phyloP scores from a whole-genome alignment of 2,888 invertebrate genomes.

The Meiosimyza platycephala region DNA sequence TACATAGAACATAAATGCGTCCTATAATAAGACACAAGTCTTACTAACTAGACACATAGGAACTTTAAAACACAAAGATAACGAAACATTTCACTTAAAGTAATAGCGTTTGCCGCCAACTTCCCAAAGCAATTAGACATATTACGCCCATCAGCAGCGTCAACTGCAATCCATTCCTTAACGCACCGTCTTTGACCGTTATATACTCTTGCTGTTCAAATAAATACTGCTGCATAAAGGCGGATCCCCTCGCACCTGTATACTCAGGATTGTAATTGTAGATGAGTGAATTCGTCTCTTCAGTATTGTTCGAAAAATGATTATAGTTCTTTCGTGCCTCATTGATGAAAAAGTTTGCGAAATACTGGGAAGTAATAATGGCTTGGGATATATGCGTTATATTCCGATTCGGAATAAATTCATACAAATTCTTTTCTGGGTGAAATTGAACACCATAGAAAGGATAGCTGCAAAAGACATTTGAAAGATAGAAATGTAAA shows the following conservation, averaged over 20 bases:
- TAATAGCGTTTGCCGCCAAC: background rate
- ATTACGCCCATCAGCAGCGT: background rate
- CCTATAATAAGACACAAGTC: too few relatives aligned
- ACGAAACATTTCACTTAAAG: too few relatives aligned
- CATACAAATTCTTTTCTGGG: slow-evolving; percentile 88
- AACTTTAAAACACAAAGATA: too few relatives aligned
- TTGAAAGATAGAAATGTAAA: background rate
- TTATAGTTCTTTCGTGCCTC: slow-evolving; percentile 79
- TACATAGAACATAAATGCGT: too few relatives aligned
- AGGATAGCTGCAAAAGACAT: slow-evolving; percentile 71
- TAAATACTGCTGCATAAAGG: slow-evolving; percentile 77
- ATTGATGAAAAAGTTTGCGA: slow-evolving; percentile 84
- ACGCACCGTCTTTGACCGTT: too few relatives aligned
- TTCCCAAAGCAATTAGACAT: background rate
- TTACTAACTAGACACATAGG: too few relatives aligned
- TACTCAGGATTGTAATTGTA: slow-evolving; percentile 79
- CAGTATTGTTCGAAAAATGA: slow-evolving; percentile 67
- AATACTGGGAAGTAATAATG: slow-evolving; percentile 77
- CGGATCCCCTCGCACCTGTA: slow-evolving; percentile 73
- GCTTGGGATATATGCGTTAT: slow-evolving; percentile 77
- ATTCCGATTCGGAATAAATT: slow-evolving; percentile 74
- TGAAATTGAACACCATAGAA: slow-evolving; percentile 92
- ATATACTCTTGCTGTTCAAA: slow-evolving; percentile 67
- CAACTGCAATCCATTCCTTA: too few relatives aligned
- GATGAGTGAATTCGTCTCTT: slow-evolving; percentile 74